Conservation (phyloP, 2,888 invertebrate species). For the Apoda limacodes region DNA sequence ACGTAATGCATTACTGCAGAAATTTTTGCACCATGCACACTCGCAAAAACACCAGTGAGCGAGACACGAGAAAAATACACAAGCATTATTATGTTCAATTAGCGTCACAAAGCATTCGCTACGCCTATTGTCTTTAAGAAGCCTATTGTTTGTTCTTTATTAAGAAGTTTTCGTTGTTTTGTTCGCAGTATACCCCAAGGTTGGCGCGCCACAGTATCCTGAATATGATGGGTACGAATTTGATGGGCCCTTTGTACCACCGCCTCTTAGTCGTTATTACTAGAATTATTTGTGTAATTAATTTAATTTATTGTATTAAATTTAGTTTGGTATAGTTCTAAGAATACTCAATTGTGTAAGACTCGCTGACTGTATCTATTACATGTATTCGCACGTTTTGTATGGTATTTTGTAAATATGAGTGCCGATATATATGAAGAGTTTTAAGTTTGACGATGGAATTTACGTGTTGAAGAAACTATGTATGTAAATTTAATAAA, state of each 20-base stretch:
- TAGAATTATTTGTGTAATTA: background rate
- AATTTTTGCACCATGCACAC: too few species aligned
- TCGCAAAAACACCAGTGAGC: constrained; percentile 3
- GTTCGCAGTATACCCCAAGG: constrained; percentile 43
- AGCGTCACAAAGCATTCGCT: constrained; percentile 28
- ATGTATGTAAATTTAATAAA: too few species aligned
- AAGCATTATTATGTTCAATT: constrained; percentile 30
- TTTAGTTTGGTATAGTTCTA: background rate
- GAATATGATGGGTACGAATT: constrained; percentile 47
- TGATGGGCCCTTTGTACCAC: constrained; percentile 30
- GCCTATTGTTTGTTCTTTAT: constrained; percentile 22
- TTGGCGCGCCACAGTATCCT: constrained; percentile 33
- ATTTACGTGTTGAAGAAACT: too few species aligned
- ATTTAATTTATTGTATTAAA: background rate
- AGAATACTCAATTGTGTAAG: background rate
- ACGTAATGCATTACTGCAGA: too few species aligned
- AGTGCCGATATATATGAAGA: too few species aligned
- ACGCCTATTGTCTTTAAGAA: constrained; percentile 23
- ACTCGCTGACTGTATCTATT: background rate
- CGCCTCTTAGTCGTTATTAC: constrained; percentile 10
- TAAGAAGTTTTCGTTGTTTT: constrained; percentile 19
- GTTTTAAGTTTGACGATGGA: too few species aligned
- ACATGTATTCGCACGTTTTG: too few species aligned
- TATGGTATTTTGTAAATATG: too few species aligned
- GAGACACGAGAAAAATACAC: constrained; percentile 20